These are phyloP conservation scores for Eupristina koningsbergeri DNA, from an alignment of 1,140 invertebrate genomes.

Conservation along the genomic window DNA sequence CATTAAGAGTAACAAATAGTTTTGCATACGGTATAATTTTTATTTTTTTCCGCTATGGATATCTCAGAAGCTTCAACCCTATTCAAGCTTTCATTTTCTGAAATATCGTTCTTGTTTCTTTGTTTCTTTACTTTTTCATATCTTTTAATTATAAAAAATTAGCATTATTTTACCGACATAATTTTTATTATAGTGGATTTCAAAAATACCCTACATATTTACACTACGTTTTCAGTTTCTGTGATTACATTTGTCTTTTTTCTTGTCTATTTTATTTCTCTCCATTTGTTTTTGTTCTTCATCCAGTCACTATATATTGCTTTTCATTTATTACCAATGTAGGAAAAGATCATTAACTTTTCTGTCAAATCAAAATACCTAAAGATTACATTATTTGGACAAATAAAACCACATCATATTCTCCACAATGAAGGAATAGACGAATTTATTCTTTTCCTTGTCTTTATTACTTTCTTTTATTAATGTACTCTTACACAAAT, in stretches of 20 bases:
- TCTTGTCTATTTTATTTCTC: neutral
- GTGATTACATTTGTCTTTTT: neutral
- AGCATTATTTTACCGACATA: neutral
- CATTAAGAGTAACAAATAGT: conserved; percentile 23
- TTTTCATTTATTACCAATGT: conserved; percentile 24
- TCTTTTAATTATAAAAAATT: neutral
- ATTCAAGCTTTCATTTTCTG: neutral
- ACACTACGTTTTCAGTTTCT: conserved; percentile 49
- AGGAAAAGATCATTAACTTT: conserved; percentile 5
- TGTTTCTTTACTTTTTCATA: neutral
- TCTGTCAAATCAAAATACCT: conserved; percentile 24
- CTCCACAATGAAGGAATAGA: neutral
- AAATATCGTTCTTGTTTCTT: conserved; percentile 2
- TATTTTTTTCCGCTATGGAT: neutral
- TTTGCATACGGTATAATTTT: neutral
- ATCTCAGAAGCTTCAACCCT: neutral
- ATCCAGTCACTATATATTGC: neutral
- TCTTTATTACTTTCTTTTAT: no score
- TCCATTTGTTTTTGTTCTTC: neutral
- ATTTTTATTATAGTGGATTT: conserved; percentile 49
- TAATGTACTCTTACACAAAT: no score
- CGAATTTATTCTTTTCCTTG: neutral
- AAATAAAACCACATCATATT: neutral
- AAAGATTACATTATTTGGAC: neutral
- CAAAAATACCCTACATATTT: conserved; percentile 60